Conservation (phyloP, 2,888 invertebrate species). For the Agrotis segetum region DNA sequence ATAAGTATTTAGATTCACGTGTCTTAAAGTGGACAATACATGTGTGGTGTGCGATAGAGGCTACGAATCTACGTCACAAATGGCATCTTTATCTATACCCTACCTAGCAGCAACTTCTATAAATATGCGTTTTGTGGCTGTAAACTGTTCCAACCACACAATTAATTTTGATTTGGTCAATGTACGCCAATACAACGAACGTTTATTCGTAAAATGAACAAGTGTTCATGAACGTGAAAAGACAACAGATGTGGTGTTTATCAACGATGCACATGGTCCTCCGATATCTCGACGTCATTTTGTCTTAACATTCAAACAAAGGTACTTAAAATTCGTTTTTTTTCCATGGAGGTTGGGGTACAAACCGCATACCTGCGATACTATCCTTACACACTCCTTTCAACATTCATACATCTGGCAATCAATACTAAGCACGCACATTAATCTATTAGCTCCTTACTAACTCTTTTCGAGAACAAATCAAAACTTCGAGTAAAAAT, state of each 20-base stretch:
- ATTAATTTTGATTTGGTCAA: background rate
- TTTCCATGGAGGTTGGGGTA: too few relatives aligned
- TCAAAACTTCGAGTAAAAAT: background rate
- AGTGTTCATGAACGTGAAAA: too few relatives aligned
- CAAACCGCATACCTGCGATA: too few relatives aligned
- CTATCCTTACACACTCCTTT: too few relatives aligned
- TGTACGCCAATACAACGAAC: background rate
- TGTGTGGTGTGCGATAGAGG: slow-evolving; percentile 18
- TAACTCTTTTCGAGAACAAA: too few relatives aligned
- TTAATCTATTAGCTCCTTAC: background rate
- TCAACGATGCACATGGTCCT: background rate
- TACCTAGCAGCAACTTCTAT: background rate
- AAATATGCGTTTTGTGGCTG: background rate
- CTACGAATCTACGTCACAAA: slow-evolving; percentile 3
- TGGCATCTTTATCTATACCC: background rate
- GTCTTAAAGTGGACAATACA: slow-evolving; percentile 9
- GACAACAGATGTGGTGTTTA: too few relatives aligned
- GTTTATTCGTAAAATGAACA: too few relatives aligned
- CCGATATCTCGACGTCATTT: background rate
- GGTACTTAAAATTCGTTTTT: too few relatives aligned
- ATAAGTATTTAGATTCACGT: slow-evolving; percentile 12
- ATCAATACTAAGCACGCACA: too few relatives aligned
- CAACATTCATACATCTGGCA: too few relatives aligned
- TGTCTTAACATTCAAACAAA: background rate
- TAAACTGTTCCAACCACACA: background rate